A percentile compares a stretch with the other conserved stretches of the same genome.
phyloP scores from a whole-genome alignment of 2,888 invertebrate species.

The Cremastobaeus sp. region DNA sequence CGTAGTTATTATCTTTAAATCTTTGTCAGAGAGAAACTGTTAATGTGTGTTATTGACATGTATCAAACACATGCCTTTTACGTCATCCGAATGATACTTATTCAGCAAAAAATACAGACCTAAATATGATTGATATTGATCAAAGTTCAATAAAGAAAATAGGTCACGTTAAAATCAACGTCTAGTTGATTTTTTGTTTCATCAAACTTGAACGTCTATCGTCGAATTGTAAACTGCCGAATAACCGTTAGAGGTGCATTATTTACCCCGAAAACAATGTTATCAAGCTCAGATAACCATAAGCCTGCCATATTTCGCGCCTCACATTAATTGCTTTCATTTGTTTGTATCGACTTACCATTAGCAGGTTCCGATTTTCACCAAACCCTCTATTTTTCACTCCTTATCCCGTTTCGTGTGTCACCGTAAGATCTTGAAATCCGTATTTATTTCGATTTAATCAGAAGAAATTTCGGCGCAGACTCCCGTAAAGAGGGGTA shows the following conservation, averaged over 20 bases:
- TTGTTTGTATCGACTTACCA: slow-evolving; percentile 30
- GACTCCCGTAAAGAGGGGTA: slow-evolving; percentile 7
- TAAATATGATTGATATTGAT: slow-evolving; percentile 10
- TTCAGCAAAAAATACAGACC: background rate
- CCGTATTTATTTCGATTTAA: slow-evolving; percentile 54
- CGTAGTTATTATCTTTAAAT: slow-evolving; percentile 30
- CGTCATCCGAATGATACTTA: background rate
- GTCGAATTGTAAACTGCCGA: too few relatives aligned
- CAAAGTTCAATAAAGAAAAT: too few relatives aligned
- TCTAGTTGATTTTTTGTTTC: background rate
- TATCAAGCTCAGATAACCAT: too few relatives aligned
- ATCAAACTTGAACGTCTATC: too few relatives aligned
- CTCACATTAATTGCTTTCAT: slow-evolving; percentile 18
- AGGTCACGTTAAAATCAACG: background rate
- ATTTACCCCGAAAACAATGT: background rate
- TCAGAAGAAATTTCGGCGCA: slow-evolving; percentile 39
- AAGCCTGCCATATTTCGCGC: background rate
- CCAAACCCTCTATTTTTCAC: slow-evolving; percentile 23
- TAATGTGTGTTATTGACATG: slow-evolving; percentile 33
- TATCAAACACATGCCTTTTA: slow-evolving; percentile 10
- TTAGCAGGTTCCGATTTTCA: slow-evolving; percentile 12
- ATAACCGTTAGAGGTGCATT: too few relatives aligned
- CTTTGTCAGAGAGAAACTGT: slow-evolving; percentile 28
- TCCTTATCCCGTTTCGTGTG: slow-evolving; percentile 39
- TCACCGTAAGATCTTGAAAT: slow-evolving; percentile 46